Base-by-base conservation (phyloP, 2,797 vertebrate genomes). In the Telmatherina bonti region DNA sequence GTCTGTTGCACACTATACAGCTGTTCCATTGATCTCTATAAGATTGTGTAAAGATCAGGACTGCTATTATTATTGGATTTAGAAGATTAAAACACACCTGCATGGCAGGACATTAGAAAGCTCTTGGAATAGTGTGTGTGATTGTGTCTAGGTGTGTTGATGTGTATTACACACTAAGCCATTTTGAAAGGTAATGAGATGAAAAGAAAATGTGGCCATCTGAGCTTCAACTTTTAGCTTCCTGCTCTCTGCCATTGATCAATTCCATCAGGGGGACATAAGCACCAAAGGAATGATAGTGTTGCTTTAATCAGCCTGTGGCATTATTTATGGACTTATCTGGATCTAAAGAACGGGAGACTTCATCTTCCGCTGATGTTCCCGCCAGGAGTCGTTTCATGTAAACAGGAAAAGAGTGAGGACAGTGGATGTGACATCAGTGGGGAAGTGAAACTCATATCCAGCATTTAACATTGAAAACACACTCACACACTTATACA, bases 11-110 rank as follows among this genome's bases (percentile, higher is more conserved):
- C 62, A 43, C 36, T 15, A 56, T 45, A 70, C 82, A 85, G 85
- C 83, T 86, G 84, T 70, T 78, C 65, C 70, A 81, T 63, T 89
- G 88, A 90, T 87, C 73, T 77, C 7, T 11, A 45, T 69, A 7
- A 47, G 56, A 67, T 76, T 35, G 33, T 78, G 75, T 76, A 62
- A 78, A 80, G 80, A 89, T 83, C 74, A 66, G 76, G 38, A 41
- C 75, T 62, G 62, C 70, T 61, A 70, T 86, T 82, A 89, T 90
- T 88, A 88, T 78, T 64, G 85, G 85, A 86, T 91, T 89, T 72
- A 82, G 61, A 59, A 79, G 89, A 88, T 85, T 88, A 87, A 70
- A 63, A 80, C 76, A 85, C 90, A 91, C 86, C 86, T 91, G 90
- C 84, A 84, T 82, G 83, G 77, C 74, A 81, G 63, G 54, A 85